Evolutionary conservation across 2,797 vertebrate species (phyloP).

Genomic region (Enteromius mattozi): DNA sequence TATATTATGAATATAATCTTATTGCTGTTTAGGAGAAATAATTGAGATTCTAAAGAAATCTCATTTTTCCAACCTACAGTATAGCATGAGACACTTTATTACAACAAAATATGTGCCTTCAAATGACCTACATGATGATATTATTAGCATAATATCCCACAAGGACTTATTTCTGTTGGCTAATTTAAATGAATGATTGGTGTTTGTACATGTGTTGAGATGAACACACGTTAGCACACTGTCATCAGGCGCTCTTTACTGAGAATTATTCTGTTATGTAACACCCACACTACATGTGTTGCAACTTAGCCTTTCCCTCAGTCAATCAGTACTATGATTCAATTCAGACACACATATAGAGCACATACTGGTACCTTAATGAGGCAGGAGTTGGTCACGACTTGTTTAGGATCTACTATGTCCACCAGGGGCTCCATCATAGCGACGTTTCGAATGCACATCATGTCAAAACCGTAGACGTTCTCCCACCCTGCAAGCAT

Average conservation of each 20-base stretch:
- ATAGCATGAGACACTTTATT: not conserved
- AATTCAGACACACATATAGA: slow-evolving; percentile 19
- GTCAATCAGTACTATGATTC: slow-evolving; percentile 55
- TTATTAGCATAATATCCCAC: not conserved
- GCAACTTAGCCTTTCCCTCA: slow-evolving; percentile 30
- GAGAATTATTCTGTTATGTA: slow-evolving; percentile 42
- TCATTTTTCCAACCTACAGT: not conserved
- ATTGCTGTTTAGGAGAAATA: not conserved
- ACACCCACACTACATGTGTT: slow-evolving; percentile 56
- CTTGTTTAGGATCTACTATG: slow-evolving; percentile 97
- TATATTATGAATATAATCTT: not conserved
- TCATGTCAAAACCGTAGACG: slow-evolving; percentile 99
- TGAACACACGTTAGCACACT: slow-evolving; percentile 34
- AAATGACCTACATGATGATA: not conserved
- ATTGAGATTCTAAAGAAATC: not conserved
- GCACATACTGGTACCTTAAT: slow-evolving; percentile 84
- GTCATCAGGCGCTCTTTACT: slow-evolving; percentile 42
- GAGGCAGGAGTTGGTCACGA: slow-evolving; percentile 96
- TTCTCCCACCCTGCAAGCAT: slow-evolving; percentile 93
- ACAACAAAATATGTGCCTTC: not conserved
- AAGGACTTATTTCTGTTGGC: not conserved
- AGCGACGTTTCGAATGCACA: slow-evolving; percentile 96
- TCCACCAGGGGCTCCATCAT: slow-evolving; percentile 98
- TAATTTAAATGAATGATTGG: slow-evolving; percentile 6
- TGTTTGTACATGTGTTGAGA: slow-evolving; percentile 17